These are phyloP conservation scores for Carcina quercana DNA, from an alignment of 2,888 invertebrate species.

Conservation along the genomic window DNA sequence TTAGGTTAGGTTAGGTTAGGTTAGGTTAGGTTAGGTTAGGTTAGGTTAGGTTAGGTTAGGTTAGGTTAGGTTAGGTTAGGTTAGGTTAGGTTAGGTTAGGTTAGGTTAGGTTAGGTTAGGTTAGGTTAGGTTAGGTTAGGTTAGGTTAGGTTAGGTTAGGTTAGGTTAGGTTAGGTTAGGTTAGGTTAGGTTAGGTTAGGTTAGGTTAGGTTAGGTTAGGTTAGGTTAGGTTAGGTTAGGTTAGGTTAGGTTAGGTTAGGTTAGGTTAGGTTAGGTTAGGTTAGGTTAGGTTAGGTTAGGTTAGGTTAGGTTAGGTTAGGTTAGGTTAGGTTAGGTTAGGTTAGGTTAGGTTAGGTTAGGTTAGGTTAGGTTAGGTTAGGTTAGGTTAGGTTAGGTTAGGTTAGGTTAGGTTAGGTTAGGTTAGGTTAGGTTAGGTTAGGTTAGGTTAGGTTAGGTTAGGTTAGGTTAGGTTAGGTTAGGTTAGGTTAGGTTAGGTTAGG, in stretches of 20 bases:
- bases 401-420: constrained; percentile 19
- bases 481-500: constrained; percentile 15
- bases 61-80: constrained; percentile 2
- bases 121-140: constrained; percentile 5
- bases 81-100: constrained; percentile 2
- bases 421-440: constrained; percentile 13
- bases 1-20: constrained; percentile 13
- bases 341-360: constrained; percentile 15
- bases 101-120: constrained; percentile 5
- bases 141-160: constrained; percentile 17
- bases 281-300: constrained; percentile 13
- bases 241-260: constrained; percentile 13
- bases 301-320: constrained; percentile 18
- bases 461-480: constrained; percentile 20
- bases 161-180: constrained; percentile 17
- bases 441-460: constrained; percentile 19
- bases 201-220: constrained; percentile 15
- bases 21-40: constrained; percentile 6
- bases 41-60: constrained; percentile 5
- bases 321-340: constrained; percentile 21
- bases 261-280: constrained; percentile 13
- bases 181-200: constrained; percentile 16
- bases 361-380: constrained; percentile 17
- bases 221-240: constrained; percentile 14
- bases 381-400: constrained; percentile 20